phyloP scores from a whole-genome alignment of 2,888 invertebrate species.

The Tetragnatha montana region DNA sequence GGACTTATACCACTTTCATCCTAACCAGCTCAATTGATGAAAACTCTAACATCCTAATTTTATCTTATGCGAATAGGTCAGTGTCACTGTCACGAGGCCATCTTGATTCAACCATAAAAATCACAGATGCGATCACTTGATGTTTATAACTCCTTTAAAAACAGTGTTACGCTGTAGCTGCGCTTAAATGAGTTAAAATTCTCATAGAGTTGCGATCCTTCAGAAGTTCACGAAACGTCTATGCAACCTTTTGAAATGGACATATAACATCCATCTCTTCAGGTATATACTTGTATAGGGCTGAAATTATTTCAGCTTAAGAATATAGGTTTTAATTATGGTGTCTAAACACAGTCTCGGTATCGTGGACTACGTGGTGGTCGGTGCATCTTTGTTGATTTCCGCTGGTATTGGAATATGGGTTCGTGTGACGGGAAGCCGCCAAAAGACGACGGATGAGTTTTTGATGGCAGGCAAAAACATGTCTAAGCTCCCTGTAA shows the following conservation, averaged over 20 bases:
- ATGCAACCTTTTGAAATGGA: background rate
- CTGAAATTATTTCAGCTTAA: background rate
- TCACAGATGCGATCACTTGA: background rate
- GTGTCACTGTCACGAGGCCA: too few species aligned
- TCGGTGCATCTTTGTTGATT: background rate
- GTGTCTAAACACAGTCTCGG: background rate
- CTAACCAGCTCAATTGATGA: too few species aligned
- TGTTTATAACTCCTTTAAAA: background rate
- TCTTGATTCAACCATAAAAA: too few species aligned
- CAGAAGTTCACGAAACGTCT: background rate
- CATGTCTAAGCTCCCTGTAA: constrained; percentile 8
- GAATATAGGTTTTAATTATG: background rate
- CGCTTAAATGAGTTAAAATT: background rate
- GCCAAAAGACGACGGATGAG: constrained; percentile 8
- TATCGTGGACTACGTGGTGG: constrained; percentile 16
- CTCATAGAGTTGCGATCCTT: background rate
- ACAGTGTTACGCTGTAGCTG: background rate
- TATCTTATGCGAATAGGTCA: too few species aligned
- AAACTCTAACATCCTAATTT: background rate
- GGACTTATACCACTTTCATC: too few species aligned
- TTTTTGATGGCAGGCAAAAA: constrained; percentile 29
- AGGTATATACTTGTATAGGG: too few species aligned
- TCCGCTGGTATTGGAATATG: constrained; percentile 15
- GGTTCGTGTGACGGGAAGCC: constrained; percentile 1
- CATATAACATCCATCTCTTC: background rate